A percentile compares a stretch with the other conserved stretches of the same genome.
Evolutionary conservation across 2,888 invertebrate genomes (phyloP).

Genomic region (Hydraecia micacea): DNA sequence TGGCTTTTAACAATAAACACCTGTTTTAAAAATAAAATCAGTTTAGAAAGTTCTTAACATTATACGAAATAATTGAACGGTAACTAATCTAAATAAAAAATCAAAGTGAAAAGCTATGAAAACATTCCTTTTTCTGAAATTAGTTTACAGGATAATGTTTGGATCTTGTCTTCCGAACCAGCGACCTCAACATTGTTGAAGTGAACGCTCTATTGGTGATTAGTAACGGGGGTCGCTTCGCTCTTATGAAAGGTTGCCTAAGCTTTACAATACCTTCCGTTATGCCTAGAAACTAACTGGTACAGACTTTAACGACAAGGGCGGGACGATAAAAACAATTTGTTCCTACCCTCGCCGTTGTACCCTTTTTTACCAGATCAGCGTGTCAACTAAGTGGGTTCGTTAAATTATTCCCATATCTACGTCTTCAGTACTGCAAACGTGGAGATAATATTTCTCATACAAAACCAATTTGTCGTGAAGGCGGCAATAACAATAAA

Average conservation of each 20-base stretch:
- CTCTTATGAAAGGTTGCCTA: neutral
- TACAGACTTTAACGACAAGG: slow-evolving; percentile 41
- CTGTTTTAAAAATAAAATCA: slow-evolving; percentile 19
- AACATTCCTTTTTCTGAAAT: neutral
- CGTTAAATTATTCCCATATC: slow-evolving; percentile 47
- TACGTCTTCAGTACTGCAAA: slow-evolving; percentile 43
- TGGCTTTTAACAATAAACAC: slow-evolving; percentile 30
- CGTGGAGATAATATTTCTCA: slow-evolving; percentile 63
- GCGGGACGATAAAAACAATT: slow-evolving; percentile 18
- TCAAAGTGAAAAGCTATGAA: neutral
- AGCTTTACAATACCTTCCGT: slow-evolving; percentile 18
- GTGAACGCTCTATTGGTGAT: slow-evolving; percentile 27
- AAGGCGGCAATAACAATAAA: slow-evolving; percentile 71
- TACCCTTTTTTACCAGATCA: slow-evolving; percentile 32
- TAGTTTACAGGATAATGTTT: neutral
- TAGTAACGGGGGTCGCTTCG: slow-evolving; percentile 28
- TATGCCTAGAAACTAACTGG: slow-evolving; percentile 4
- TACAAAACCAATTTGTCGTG: slow-evolving; percentile 76
- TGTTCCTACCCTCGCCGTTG: slow-evolving; percentile 9
- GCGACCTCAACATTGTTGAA: slow-evolving; percentile 10
- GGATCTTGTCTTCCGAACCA: neutral
- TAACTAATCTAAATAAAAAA: slow-evolving; percentile 13
- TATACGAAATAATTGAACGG: neutral
- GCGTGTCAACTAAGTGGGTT: slow-evolving; percentile 27
- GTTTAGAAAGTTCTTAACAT: neutral